Base-by-base conservation (phyloP, 2,888 invertebrate genomes). In the Trissolcus japonicus region DNA sequence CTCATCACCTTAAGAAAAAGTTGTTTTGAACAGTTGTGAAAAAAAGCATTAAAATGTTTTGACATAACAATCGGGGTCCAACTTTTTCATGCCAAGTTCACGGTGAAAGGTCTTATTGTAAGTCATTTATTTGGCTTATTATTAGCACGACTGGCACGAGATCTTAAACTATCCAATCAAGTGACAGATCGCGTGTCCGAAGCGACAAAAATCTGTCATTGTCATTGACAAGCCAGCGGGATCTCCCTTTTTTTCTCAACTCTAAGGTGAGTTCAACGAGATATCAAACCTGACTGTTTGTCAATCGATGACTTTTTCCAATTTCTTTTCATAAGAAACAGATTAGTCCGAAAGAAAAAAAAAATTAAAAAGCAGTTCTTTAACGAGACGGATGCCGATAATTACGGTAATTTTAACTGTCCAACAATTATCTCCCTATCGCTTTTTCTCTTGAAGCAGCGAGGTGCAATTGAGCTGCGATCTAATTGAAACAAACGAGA, bases 181-280 rank as follows among this genome's bases (percentile, higher is more conserved):
- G 54, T 67, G 68, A 68, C 67, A 59, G 56, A 59, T 68, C 68
- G 75, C 68, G 63, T 74, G 74, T 21, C 43, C 62, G 56, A 46
- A n/a, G 46, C 41, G 40, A 71, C 65, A 59, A 76, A 66, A 76
- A 66, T 56, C 51, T 62, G 60, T 63, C 66, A 66, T 69, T 76
- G 69, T 66, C 65, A 63, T 69, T 65, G 25, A 40, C 25, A n/a
- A 65, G 65, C 60, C 68, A 25, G 40, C 69, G 55, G 59, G 13
- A 54, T 54, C 53, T n/a, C 6, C 6, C 63, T 60, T 65, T 65
- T 65, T 69, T 56, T 65, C 62, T 69, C 60, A 60, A 75, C 55
- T 59, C 72, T 1, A 0, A 6, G 4, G 25, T 6, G 25, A 25
- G 25, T 25, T 25, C 3, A 25, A 25, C 25, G 25, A 25, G 4